phyloP scores from a whole-genome alignment of 2,797 vertebrate species.

The Bovichtus variegatus region DNA sequence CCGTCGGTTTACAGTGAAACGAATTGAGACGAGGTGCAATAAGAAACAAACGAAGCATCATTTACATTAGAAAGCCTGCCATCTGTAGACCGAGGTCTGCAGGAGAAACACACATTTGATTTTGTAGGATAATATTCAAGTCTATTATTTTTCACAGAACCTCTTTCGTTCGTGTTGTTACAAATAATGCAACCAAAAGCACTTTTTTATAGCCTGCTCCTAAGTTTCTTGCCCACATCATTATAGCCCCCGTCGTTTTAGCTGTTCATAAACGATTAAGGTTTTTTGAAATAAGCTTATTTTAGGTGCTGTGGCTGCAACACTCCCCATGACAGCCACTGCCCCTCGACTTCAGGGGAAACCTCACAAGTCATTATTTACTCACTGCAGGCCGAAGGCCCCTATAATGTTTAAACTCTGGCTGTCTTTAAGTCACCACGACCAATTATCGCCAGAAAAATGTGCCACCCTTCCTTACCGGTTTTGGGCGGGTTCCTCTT shows the following conservation, averaged over 20 bases:
- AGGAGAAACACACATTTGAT: not conserved
- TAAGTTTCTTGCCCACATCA: not conserved
- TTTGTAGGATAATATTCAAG: not conserved
- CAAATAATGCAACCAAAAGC: too few relatives aligned
- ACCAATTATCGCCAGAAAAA: not conserved
- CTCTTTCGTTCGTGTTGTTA: not conserved
- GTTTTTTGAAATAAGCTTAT: not conserved
- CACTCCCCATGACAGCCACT: not conserved
- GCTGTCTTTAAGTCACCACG: not conserved
- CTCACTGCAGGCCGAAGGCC: not conserved
- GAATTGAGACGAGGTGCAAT: slow-evolving; percentile 7
- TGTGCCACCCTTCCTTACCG: slow-evolving; percentile 83
- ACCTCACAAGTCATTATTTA: not conserved
- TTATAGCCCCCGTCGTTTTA: too few relatives aligned
- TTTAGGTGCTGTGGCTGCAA: not conserved
- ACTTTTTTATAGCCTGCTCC: not conserved
- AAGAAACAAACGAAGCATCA: not conserved
- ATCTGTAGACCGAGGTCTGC: slow-evolving; percentile 11
- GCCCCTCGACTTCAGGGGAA: not conserved
- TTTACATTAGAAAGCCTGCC: slow-evolving; percentile 20
- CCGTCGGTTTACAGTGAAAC: not conserved
- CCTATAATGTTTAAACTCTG: too few relatives aligned
- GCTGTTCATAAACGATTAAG: not conserved
- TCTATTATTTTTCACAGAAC: not conserved
- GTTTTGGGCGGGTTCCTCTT: slow-evolving; percentile 92